phyloP scores from a whole-genome alignment of 2,113 vertebrate genomes.

The Agapornis roseicollis region DNA sequence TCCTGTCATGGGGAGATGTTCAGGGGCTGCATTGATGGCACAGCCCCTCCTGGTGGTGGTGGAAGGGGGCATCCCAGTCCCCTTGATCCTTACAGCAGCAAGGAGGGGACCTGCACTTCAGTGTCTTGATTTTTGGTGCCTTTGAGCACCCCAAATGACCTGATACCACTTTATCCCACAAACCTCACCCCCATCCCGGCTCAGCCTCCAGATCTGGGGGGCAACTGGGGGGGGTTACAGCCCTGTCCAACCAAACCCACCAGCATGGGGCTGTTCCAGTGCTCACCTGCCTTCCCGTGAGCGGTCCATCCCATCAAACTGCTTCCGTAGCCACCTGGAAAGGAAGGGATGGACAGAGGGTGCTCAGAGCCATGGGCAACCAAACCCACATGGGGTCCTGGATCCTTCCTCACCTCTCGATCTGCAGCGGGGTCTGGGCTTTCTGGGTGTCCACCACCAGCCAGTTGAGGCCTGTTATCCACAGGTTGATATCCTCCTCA shows the following conservation, averaged over 20 bases:
- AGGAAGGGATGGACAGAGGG: neutral
- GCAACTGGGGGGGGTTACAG: accelerated
- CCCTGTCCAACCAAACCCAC: neutral
- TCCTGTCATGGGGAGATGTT: neutral
- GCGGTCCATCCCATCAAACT: conserved; percentile 85
- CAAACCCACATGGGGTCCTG: neutral
- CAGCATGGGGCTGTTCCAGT: accelerated
- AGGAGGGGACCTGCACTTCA: neutral
- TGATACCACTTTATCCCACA: conserved; percentile 33
- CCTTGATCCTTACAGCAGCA: accelerated
- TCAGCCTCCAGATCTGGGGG: neutral
- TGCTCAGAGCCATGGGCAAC: accelerated
- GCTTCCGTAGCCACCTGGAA: conserved; percentile 84
- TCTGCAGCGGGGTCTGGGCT: conserved; percentile 79
- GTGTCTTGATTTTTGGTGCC: neutral
- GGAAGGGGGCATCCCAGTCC: accelerated
- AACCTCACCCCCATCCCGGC: conserved; percentile 23
- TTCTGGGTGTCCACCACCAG: conserved; percentile 80
- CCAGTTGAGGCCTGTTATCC: conserved; percentile 85
- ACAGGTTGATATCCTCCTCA: conserved; percentile 86
- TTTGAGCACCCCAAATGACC: neutral
- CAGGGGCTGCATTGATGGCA: neutral
- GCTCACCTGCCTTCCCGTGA: conserved; percentile 83
- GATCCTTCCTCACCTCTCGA: conserved; percentile 73
- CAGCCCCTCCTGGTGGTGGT: neutral